phyloP scores from a whole-genome alignment of 2,797 vertebrate genomes.

The Coccyzus lansbergi region DNA sequence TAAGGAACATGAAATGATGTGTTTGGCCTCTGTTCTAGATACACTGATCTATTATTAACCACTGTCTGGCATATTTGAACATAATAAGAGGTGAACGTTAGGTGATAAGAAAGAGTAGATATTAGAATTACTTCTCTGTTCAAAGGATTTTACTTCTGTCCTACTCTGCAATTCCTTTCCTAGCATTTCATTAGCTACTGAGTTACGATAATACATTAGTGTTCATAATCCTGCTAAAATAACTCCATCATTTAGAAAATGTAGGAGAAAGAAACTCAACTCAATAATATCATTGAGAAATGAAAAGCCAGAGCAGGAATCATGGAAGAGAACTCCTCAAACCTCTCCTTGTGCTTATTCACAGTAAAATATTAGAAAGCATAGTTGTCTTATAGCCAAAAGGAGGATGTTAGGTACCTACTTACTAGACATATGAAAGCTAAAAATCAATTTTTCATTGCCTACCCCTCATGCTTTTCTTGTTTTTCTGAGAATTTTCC shows the following conservation, averaged over 20 bases:
- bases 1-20: slow-evolving; percentile 26
- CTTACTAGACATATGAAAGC: background rate
- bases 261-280: background rate
- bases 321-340: background rate
- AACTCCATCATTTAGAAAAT: background rate
- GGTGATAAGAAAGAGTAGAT: slow-evolving; percentile 30
- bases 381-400: background rate
- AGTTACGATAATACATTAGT: background rate
- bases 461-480: background rate
- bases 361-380: background rate
- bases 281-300: background rate
- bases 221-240: background rate
- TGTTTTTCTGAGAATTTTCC: slow-evolving; percentile 12
- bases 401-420: background rate
- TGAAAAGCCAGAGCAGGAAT: background rate
- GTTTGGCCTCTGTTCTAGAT: slow-evolving; percentile 22
- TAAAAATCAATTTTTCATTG: background rate
- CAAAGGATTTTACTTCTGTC: background rate
- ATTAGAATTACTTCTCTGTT: slow-evolving; percentile 49
- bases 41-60: slow-evolving; percentile 46
- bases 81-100: slow-evolving; percentile 50
- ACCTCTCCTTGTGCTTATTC: background rate
- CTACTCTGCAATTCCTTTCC: background rate
- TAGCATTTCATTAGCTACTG: background rate
- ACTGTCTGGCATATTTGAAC: slow-evolving; percentile 54